Base-by-base conservation (phyloP, 2,888 invertebrate species). In the Ochlodes sylvanus region DNA sequence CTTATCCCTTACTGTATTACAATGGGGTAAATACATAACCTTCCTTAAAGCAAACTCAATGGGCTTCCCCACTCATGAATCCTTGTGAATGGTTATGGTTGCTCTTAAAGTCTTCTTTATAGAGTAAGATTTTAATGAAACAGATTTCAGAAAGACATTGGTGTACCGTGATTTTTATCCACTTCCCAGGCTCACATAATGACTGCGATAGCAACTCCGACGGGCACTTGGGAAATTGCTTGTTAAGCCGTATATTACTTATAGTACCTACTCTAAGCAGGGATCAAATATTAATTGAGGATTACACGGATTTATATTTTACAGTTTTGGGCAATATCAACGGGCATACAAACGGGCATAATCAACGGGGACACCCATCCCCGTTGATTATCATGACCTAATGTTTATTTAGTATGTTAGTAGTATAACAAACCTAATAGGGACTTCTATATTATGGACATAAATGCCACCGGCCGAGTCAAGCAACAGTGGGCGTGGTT, bases 171-270 rank as follows among this genome's bases (percentile, higher is more conserved):
- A 50, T 19, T 47, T 38, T 47, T 47, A 47, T 47, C 44, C n/a
- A 47, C 44, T 47, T 50, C 1, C 50, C 17, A 50, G 3, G 1
- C 19, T 50, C 44, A 27, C 27, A 47, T 54, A 63, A 55, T 63
- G 42, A 27, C 4, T 52, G 21, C 52, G 41, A 52, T 32, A 52
- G 38, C 6, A n/a, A n/a, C 62, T 41, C 41, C 52, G 0, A 47
- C 7, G 10, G 10, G 12, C 10, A 47, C 17, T 15, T 17, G 41
- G 62, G 52, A 52, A 63, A 54, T 63, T 63, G 62, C 62, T 63
- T 54, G 41, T 54, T 41, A 54, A 41, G 34, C 32, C 38, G 17
- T 3, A 47, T 19, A 54, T 42, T 63, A 54, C 12, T 27, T 27
- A 5, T 4, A 27, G 27, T 54, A 21, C n/a, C n/a, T n/a, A n/a